Evolutionary conservation across 2,797 vertebrate genomes (phyloP), one percentile per base, ranked within the genome.

Genomic region (Mormyrops attenuatus): DNA sequence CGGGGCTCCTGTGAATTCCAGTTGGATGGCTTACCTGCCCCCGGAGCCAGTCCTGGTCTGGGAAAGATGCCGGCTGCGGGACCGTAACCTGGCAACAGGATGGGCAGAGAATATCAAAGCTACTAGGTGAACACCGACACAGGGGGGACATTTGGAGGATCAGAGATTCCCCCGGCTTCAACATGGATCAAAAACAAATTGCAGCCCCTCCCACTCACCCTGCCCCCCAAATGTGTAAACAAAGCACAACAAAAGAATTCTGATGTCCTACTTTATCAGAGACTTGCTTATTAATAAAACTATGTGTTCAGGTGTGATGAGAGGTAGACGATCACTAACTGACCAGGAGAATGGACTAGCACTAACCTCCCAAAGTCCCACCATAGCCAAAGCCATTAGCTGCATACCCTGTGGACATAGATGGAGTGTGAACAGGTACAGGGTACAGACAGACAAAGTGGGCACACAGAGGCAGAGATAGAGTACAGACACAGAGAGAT

Each of bases 81-180:
- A 38, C 80, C 90, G 63, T 88, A 90, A 73, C 88, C 86, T 90
- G 88, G 53, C 80, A 77, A 89, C 41, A 57, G 15, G n/a, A 17
- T 5, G 7, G 17, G 38, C 26, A 47, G 41, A n/a, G n/a, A 44
- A 89, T 52, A 57, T 60, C 53, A 55, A 87, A 49, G 49, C 26
- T 57, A 13, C 47, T 2, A 85, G 82, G 82, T 26, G 8, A 22
- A 52, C 9, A 26, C 47, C 26, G 9, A 85, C n/a, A 85, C 47
- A 8, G 15, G 8, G 17, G 82, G 82, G 82, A 2, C 50, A 87
- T 17, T n/a, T 20, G 26, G 5, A 87, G 53, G 15, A 87, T 57
- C 82, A 49, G 49, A 49, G 82, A 55, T 17, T 55, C 50, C 52
- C 38, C 2, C 22, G 49, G 11, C 50, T 87, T 26, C 41, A 49